These are phyloP conservation scores for Hippocampus comes DNA, from an alignment of 2,113 vertebrate species.

Conservation along the genomic window DNA sequence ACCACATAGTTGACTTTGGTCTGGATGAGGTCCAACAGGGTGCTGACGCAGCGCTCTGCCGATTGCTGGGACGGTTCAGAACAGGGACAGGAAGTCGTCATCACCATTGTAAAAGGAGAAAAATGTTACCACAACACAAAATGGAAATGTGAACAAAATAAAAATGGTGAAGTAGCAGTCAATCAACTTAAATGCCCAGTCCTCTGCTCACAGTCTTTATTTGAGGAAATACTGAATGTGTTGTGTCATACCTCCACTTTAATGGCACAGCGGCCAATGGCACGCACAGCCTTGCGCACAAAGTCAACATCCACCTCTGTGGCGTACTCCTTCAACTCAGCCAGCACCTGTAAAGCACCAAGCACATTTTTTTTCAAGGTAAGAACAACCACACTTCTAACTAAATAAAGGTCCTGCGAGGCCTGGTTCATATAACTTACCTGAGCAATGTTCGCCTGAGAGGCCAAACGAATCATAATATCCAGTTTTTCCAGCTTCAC, in stretches of 20 bases:
- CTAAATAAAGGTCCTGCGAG: neutral
- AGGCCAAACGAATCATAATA: slow-evolving; percentile 98
- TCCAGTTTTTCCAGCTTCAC: slow-evolving; percentile 98
- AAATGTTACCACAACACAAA: too few species aligned
- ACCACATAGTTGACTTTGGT: slow-evolving; percentile 99
- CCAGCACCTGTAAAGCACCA: slow-evolving; percentile 80
- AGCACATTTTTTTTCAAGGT: neutral
- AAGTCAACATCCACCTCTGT: slow-evolving; percentile 98
- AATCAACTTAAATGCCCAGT: neutral
- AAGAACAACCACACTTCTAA: neutral
- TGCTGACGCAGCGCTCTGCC: slow-evolving; percentile 97
- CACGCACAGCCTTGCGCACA: slow-evolving; percentile 94
- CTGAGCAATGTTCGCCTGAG: slow-evolving; percentile 98
- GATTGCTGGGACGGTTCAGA: slow-evolving; percentile 79
- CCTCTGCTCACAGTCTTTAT: neutral
- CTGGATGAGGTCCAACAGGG: slow-evolving; percentile 94
- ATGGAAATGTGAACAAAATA: too few species aligned
- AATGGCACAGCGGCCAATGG: slow-evolving; percentile 96
- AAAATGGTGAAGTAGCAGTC: too few species aligned
- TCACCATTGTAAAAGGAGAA: neutral
- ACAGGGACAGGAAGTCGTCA: neutral
- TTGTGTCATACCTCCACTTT: slow-evolving; percentile 84
- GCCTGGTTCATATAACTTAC: slow-evolving; percentile 55
- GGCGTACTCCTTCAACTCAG: slow-evolving; percentile 96
- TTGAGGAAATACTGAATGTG: neutral